Conservation (phyloP, 1,140 invertebrate genomes). For the Phymorhynchus buccinoides region DNA sequence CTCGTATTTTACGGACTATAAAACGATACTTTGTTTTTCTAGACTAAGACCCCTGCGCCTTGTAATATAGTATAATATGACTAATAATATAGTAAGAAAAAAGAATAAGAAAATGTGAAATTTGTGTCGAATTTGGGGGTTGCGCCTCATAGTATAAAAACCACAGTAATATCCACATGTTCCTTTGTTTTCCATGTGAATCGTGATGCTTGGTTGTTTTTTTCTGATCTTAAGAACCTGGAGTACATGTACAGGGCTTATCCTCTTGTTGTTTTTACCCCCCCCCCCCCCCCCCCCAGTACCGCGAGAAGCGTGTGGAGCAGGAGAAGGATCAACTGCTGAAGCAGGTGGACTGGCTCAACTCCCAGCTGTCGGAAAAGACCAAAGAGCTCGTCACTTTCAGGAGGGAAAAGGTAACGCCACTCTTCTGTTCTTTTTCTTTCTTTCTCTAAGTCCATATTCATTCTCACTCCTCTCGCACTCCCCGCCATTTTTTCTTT, state of each 20-base stretch:
- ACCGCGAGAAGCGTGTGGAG: slow-evolving; percentile 84
- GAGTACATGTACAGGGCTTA: too few species aligned
- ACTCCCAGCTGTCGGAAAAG: slow-evolving; percentile 83
- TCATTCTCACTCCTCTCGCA: too few species aligned
- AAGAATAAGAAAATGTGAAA: too few species aligned
- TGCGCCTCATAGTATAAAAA: too few species aligned
- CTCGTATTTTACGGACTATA: too few species aligned
- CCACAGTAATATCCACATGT: background rate
- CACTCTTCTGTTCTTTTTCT: background rate
- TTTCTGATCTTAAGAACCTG: background rate
- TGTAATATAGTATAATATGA: too few species aligned
- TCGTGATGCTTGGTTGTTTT: background rate
- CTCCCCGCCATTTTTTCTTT: too few species aligned
- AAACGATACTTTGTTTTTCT: too few species aligned
- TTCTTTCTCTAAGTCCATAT: background rate
- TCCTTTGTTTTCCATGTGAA: background rate
- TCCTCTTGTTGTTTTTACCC: background rate
- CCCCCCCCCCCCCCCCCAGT: too few species aligned
- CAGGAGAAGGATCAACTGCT: slow-evolving; percentile 83
- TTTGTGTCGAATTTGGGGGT: too few species aligned
- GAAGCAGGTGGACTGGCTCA: slow-evolving; percentile 84
- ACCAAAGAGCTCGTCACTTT: slow-evolving; percentile 84
- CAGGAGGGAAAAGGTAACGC: slow-evolving; percentile 80
- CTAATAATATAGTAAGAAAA: too few species aligned
- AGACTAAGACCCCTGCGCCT: too few species aligned